Base-by-base conservation (phyloP, 2,888 invertebrate species). In the Cerceris ruficornis region DNA sequence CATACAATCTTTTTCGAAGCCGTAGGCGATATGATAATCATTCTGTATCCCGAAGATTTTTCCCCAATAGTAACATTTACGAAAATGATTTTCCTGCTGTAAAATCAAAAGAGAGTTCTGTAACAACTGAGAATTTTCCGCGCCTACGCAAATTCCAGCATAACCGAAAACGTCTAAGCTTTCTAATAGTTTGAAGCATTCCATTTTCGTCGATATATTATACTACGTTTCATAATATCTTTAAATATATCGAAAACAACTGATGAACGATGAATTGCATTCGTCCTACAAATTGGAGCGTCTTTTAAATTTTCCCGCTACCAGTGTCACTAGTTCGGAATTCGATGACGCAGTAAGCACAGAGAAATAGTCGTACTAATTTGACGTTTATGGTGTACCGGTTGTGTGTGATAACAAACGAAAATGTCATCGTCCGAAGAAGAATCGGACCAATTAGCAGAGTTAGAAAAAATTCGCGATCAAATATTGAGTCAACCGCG, bases 11-110 rank as follows among this genome's bases (percentile, higher is more conserved):
- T 94, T 95, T 17, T 93, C 93, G 82, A 96, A 95, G 13, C 98
- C 98, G 88, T 95, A 97, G 1, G 97, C 96, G 77, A 98, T 94
- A 89, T 96, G 97, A 91, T 98, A 98, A 92, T 98, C 97, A 15
- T 94, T 94, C 81, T 95, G 95, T 0, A 95, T 93, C 0, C 97
- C 98, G 82, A 95, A 94, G 66, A 98, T 95, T 89, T 96, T 95
- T 0, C 98, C 98, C 97, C 98, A 98, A 89, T 98, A 97, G 89
- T 95, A 97, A 67, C 97, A 94, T 89, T 95, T 95, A 14, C 94
- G 92, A 91, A 98, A 97, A 91, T 97, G 97, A 92, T 98, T 97
- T 90, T 98, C 97, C 81, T 95, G 95, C 92, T 98, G 96, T 52
- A 98, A 93, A 70, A 97, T 93, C 0, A 96, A 93, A 6, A 98